These are phyloP conservation scores for Ditylenchus dipsaci DNA, from an alignment of 1,140 invertebrate species.

Conservation along the genomic window DNA sequence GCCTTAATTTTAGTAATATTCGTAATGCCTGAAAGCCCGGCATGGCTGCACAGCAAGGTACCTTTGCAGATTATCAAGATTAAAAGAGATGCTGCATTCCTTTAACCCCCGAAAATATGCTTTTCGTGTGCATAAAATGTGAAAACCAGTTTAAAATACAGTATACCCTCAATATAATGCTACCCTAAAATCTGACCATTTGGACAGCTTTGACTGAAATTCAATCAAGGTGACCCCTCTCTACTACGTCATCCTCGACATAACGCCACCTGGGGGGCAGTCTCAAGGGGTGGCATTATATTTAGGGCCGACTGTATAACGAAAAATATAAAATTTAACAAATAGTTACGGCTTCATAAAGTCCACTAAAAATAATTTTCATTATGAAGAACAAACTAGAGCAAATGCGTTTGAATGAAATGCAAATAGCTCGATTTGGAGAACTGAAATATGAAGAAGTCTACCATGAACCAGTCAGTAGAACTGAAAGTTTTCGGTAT, in stretches of 20 bases:
- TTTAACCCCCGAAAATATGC: neutral
- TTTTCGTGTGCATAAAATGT: neutral
- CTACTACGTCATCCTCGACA: neutral
- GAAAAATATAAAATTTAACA: neutral
- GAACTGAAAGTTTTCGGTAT: constrained; percentile 36
- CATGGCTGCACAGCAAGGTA: constrained; percentile 48
- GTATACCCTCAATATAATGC: neutral
- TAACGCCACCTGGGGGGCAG: too few relatives aligned
- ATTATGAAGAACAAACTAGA: constrained; percentile 46
- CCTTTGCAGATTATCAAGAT: neutral
- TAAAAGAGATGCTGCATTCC: neutral
- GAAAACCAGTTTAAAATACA: neutral
- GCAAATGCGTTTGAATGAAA: constrained; percentile 47
- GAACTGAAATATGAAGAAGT: constrained; percentile 43
- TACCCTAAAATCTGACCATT: neutral
- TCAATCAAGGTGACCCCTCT: neutral
- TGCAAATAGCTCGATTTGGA: constrained; percentile 48
- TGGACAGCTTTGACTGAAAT: too few relatives aligned
- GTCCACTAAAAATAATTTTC: constrained; percentile 2
- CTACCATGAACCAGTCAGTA: constrained; percentile 43
- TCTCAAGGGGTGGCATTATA: neutral
- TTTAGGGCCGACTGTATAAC: neutral
- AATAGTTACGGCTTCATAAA: neutral
- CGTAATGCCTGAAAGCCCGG: constrained; percentile 56
- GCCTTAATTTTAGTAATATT: constrained; percentile 52